Conservation (phyloP, 2,797 vertebrate genomes). For the Mycteria americana region DNA sequence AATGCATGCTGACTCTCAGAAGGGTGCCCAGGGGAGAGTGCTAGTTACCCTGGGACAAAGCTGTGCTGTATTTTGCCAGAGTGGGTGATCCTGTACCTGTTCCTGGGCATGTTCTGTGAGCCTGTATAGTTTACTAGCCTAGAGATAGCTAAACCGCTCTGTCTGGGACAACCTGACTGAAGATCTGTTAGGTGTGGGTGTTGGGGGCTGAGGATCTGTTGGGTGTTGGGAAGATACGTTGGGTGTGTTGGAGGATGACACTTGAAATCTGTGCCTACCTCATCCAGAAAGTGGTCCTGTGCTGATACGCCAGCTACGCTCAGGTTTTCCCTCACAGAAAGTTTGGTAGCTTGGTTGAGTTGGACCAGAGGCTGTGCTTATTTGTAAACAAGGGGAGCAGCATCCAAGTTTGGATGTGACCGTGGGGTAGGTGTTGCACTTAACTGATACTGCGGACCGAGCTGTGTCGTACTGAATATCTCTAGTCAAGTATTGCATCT, state of each 20-base stretch:
- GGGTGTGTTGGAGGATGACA: background rate
- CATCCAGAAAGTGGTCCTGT: background rate
- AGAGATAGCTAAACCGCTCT: background rate
- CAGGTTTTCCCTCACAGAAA: background rate
- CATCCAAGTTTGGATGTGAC: background rate
- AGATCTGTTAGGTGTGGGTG: background rate
- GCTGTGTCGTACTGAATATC: background rate
- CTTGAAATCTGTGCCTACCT: background rate
- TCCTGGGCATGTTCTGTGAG: background rate
- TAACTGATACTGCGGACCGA: background rate
- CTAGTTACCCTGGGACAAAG: background rate
- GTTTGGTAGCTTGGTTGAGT: background rate
- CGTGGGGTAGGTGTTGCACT: background rate
- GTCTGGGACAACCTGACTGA: background rate
- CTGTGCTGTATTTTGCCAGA: background rate
- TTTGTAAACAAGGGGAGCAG: background rate
- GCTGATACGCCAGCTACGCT: fast-evolving
- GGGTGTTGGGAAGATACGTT: background rate
- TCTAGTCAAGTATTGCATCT: background rate
- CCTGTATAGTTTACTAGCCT: background rate
- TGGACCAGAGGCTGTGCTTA: background rate
- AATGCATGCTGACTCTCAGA: background rate
- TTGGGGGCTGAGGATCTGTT: background rate
- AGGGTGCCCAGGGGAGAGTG: background rate
- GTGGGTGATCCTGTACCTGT: background rate